These are phyloP conservation scores for Melieria crassipennis DNA, from an alignment of 2,888 invertebrate species.

Conservation along the genomic window DNA sequence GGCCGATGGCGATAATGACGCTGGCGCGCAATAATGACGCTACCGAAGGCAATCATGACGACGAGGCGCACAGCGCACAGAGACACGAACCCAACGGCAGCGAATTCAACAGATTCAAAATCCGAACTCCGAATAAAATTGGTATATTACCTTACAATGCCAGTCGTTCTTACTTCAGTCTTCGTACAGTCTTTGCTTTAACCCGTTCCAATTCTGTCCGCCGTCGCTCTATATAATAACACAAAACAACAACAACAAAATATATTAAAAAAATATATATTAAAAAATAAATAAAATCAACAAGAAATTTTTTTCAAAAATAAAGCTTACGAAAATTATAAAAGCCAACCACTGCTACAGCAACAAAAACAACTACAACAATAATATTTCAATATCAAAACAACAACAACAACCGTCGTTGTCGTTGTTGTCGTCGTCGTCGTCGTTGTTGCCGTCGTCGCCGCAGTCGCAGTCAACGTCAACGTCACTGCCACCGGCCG, in stretches of 20 bases:
- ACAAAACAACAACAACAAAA: slow-evolving; percentile 42
- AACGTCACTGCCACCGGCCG: background rate
- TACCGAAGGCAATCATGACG: slow-evolving; percentile 13
- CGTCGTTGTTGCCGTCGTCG: slow-evolving; percentile 10
- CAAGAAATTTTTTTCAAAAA: slow-evolving; percentile 29
- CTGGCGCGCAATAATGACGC: slow-evolving; percentile 18
- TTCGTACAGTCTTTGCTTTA: slow-evolving; percentile 68
- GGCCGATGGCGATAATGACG: slow-evolving; percentile 11
- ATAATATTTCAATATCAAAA: slow-evolving; percentile 38
- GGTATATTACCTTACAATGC: slow-evolving; percentile 67
- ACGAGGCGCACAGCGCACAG: slow-evolving; percentile 3
- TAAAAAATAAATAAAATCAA: slow-evolving; percentile 32
- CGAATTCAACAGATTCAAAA: slow-evolving; percentile 45
- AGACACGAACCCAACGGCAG: slow-evolving; percentile 15
- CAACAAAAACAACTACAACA: slow-evolving; percentile 22
- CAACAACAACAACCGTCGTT: slow-evolving; percentile 19
- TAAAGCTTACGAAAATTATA: slow-evolving; percentile 33
- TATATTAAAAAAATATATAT: slow-evolving; percentile 29
- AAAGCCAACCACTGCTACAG: slow-evolving; percentile 28
- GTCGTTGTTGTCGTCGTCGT: slow-evolving; percentile 11
- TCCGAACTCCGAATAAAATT: slow-evolving; percentile 63
- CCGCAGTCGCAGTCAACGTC: slow-evolving; percentile 13
- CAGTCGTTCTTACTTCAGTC: slow-evolving; percentile 67
- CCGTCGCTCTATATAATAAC: slow-evolving; percentile 62
- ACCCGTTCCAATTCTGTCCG: slow-evolving; percentile 68